Base-by-base conservation (phyloP, 2,113 vertebrate genomes). In the Indicator maculatus region DNA sequence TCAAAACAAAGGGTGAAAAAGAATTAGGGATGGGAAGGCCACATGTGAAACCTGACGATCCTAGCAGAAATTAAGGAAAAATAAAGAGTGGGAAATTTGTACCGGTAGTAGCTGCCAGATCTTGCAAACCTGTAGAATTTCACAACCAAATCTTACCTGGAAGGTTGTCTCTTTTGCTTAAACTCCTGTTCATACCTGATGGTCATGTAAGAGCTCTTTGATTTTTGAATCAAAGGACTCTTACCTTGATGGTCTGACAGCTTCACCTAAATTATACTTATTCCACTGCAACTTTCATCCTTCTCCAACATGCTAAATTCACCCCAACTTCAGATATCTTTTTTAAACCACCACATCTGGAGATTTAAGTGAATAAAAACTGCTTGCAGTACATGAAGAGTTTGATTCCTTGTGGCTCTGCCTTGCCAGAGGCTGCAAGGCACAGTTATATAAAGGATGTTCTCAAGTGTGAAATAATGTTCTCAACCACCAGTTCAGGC, bases 171-270 rank as follows among this genome's bases (percentile, higher is more conserved):
- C 23, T 65, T 56, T 73, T 1, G 2, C 59, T 55, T 70, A n/a
- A 93, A 36, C 45, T 73, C 3, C n/a, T 58, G 9, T 27, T 90
- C 59, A 52, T 45, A 63, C 24, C 20, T 33, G 66, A 93, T 45
- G 31, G 31, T 77, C 52, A 60, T 53, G 12, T 38, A 93, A 77
- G 23, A 31, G n/a, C 11, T 60, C 67, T 75, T 84, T 94, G 67
- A 89, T 73, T 93, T 88, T 73, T 76, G 14, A 89, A 61, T 76
- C 63, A 91, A 93, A 91, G 81, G 84, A 76, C 16, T 53, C 71
- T 79, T 73, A 38, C 75, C 47, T 85, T 41, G 63, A 39, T 26
- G 59, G 24, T n/a, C 70, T 45, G 26, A 65, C 9, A 89, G 56
- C 60, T 92, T 80, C 56, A 31, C 15, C 24, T 76, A 83, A 92